phyloP scores from a whole-genome alignment of 2,113 vertebrate species.

The Dolichotis patagonum region DNA sequence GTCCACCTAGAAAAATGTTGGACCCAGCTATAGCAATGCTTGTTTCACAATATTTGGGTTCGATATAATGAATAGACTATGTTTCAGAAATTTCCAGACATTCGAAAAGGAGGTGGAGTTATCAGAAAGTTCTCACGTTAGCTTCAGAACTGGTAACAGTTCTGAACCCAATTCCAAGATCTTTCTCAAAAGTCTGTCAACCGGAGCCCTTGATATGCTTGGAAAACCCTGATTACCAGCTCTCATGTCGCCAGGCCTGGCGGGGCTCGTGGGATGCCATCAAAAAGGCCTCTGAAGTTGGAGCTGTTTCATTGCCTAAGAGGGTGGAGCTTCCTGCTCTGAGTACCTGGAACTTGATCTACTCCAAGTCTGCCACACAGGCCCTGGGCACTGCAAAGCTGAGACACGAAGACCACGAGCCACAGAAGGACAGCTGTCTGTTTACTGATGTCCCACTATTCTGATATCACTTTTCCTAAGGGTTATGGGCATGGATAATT shows the following conservation, averaged over 20 bases:
- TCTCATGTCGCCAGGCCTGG: neutral
- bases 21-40: neutral
- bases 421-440: neutral
- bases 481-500: slow-evolving; percentile 33
- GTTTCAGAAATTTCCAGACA: neutral
- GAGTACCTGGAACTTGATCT: neutral
- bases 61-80: neutral
- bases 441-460: slow-evolving; percentile 26
- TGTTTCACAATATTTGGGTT: neutral
- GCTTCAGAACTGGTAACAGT: neutral
- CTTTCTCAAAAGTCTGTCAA: neutral
- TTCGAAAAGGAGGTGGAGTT: neutral
- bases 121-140: neutral
- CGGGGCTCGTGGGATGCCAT: neutral
- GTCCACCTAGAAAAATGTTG: neutral
- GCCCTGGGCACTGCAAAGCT: neutral
- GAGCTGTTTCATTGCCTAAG: neutral
- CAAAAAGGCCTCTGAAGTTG: neutral
- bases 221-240: neutral
- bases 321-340: neutral
- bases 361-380: neutral
- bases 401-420: neutral
- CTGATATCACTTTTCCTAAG: neutral
- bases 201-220: neutral
- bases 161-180: neutral